Evolutionary conservation across 53 echinoderm and acorn worm species (phyloP).

Genomic region (Patiria pectinifera): DNA sequence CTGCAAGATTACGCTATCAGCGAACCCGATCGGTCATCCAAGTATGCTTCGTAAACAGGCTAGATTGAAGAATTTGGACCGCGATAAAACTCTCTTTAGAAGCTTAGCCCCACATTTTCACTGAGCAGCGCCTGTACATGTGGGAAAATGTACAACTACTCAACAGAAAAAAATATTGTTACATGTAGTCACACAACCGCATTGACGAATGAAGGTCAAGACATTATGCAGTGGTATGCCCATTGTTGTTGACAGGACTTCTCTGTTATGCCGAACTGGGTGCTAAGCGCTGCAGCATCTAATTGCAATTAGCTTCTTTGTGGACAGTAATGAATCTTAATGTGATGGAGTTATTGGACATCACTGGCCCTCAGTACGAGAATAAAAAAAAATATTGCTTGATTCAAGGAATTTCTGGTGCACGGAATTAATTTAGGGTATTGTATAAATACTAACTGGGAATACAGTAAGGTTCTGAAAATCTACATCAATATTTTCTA

Average conservation of each 20-base stretch:
- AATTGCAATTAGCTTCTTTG: not conserved
- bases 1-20: not conserved
- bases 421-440: not conserved
- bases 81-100: not conserved
- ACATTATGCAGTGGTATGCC: slow-evolving; percentile 7
- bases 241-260: not conserved
- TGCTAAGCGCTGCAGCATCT: not conserved
- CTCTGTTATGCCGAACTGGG: not conserved
- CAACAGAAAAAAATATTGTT: not conserved
- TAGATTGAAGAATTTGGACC: not conserved
- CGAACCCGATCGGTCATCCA: not conserved
- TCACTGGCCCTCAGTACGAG: not conserved
- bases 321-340: not conserved
- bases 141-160: not conserved
- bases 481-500: too few species aligned
- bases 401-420: not conserved
- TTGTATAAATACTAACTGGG: too few species aligned
- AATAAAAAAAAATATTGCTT: not conserved
- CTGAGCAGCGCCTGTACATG: not conserved
- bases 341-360: not conserved
- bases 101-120: not conserved
- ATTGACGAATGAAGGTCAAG: not conserved
- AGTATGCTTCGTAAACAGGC: not conserved
- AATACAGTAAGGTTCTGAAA: too few species aligned
- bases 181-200: not conserved